Percentiles rank a stretch among this genome's conserved stretches.
phyloP scores from a whole-genome alignment of 2,888 invertebrate genomes.

The Oegoconia quadripuncta region DNA sequence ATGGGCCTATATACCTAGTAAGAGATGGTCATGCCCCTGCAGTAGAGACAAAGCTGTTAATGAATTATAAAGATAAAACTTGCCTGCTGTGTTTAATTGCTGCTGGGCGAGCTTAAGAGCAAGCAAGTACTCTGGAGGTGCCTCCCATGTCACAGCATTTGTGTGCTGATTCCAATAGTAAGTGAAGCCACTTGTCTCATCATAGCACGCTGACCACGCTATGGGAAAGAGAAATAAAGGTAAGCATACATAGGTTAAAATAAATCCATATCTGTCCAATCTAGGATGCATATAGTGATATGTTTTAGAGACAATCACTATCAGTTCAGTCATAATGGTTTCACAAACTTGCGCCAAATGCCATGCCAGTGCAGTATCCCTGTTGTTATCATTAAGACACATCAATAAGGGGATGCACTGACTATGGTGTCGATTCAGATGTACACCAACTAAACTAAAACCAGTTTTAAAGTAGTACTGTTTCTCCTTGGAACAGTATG shows the following conservation, averaged over 20 bases:
- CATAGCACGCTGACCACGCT: slow-evolving; percentile 82
- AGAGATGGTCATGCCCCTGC: too few relatives aligned
- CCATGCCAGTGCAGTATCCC: not conserved
- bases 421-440: too few relatives aligned
- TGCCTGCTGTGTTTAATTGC: slow-evolving; percentile 55
- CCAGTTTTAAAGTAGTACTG: too few relatives aligned
- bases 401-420: too few relatives aligned
- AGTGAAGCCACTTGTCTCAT: slow-evolving; percentile 78
- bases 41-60: not conserved
- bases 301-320: too few relatives aligned
- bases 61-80: not conserved
- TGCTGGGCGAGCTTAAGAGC: slow-evolving; percentile 68
- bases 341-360: not conserved
- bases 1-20: too few relatives aligned
- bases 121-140: slow-evolving; percentile 72
- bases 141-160: slow-evolving; percentile 81
- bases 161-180: slow-evolving; percentile 82
- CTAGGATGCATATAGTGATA: too few relatives aligned
- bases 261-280: not conserved
- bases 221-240: slow-evolving; percentile 8
- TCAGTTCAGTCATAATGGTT: too few relatives aligned
- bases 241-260: not conserved
- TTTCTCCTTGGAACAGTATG: too few relatives aligned
- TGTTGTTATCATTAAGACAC: too few relatives aligned
- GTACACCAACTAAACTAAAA: too few relatives aligned